Base-by-base conservation (phyloP, 2,888 invertebrate genomes). In the Gastracanthus pulcherrimus region DNA sequence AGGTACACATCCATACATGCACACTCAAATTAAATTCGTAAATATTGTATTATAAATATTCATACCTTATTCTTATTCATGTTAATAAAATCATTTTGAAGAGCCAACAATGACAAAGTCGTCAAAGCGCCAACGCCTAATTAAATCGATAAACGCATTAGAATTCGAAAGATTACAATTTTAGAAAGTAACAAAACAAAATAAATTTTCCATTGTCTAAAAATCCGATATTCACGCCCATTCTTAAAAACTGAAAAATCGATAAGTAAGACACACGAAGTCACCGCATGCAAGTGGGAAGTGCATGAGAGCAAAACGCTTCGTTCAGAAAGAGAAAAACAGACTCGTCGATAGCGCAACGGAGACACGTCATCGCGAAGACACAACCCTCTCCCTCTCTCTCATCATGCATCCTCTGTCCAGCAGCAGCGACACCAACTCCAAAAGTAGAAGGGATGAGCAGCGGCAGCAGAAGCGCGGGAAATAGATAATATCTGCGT, bases 401-500 rank as follows among this genome's bases (percentile, higher is more conserved):
- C 48, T 71, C 45, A 23, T 16, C 16, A 1, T 55, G 19, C 13
- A 29, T n/a, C 41, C 41, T 13, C 31, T 5, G 16, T 31, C 7
- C 11, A n/a, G 48, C 23, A 41, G 23, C n/a, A 13, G 11, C 19
- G 29, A 38, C 26, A 3, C 16, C 16, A 60, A 29, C n/a, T n/a
- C n/a, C n/a, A n/a, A n/a, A n/a, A n/a, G n/a, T n/a, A 31, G 60
- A 23, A 60, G 75, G 84, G 82, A 84, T 74, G 79, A 16, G 16
- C n/a, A 13, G 38, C 7, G 38, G 38, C 38, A 13, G n/a, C n/a
- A 38, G 78, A 81, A 81, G 84, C 82, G 86, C 84, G 77, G 86
- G 83, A 86, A 87, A 88, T 87, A 86, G 86, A 88, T n/a, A n/a
- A n/a, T 88, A 88, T 89, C 88, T 87, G 87, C 88, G 87, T 88